A percentile compares a stretch with the other conserved stretches of the same genome.
phyloP scores from a whole-genome alignment of 2,797 vertebrate species.

The Falco cherrug region DNA sequence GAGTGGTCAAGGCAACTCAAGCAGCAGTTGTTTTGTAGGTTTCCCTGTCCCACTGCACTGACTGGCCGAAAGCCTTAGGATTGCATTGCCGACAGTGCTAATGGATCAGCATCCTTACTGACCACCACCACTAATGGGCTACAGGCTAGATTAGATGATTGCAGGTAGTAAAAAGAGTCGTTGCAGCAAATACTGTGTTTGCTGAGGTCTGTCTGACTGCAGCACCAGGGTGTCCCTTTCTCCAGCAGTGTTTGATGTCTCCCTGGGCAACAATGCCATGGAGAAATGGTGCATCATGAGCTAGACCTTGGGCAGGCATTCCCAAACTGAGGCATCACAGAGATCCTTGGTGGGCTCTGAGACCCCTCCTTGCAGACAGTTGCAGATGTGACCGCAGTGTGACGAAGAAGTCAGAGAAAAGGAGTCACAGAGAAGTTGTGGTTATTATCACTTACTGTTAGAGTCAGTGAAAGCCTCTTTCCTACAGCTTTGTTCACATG shows the following conservation, averaged over 20 bases:
- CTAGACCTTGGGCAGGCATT: neutral
- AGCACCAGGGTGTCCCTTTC: neutral
- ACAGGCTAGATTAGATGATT: neutral
- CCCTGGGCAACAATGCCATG: neutral
- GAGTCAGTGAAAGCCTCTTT: neutral
- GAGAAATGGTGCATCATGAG: neutral
- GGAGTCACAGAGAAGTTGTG: neutral
- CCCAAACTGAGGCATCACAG: neutral
- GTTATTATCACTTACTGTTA: neutral
- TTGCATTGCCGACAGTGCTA: neutral
- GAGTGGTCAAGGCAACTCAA: neutral
- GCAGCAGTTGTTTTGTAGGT: neutral
- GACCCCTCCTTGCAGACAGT: neutral
- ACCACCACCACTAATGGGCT: neutral
- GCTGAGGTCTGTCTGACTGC: neutral
- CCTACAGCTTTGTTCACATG: fast-evolving
- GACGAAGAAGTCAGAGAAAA: neutral
- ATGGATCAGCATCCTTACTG: neutral
- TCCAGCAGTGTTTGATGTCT: neutral
- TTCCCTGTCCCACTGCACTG: neutral
- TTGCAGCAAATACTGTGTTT: neutral
- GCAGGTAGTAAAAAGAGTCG: neutral
- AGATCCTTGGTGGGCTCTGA: neutral
- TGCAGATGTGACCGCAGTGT: neutral
- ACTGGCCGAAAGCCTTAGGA: neutral